phyloP scores from a whole-genome alignment of 2,888 invertebrate genomes.

The Malachius bipustulatus region DNA sequence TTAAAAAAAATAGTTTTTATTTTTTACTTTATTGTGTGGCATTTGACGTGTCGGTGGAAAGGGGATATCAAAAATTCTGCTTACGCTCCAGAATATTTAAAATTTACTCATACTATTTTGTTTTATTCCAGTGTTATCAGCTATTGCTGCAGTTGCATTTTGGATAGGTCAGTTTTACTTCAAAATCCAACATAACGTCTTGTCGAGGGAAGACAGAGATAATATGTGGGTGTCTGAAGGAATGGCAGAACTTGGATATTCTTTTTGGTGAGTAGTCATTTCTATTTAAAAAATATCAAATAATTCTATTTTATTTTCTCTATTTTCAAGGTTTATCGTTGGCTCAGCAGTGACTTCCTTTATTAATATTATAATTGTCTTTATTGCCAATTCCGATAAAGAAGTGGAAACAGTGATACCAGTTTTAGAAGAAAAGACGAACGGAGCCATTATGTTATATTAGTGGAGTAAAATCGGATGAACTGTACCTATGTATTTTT shows the following conservation, averaged over 20 bases:
- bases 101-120: too few relatives aligned
- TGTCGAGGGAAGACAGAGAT: constrained; percentile 65
- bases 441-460: constrained; percentile 77
- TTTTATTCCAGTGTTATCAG: constrained; percentile 56
- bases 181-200: constrained; percentile 69
- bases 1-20: constrained; percentile 8
- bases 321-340: constrained; percentile 54
- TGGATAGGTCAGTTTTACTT: constrained; percentile 79
- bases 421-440: constrained; percentile 64
- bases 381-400: constrained; percentile 59
- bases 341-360: constrained; percentile 57
- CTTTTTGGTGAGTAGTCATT: constrained; percentile 59
- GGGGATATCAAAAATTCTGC: too few relatives aligned
- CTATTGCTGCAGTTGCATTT: constrained; percentile 61
- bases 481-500: too few relatives aligned
- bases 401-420: constrained; percentile 54
- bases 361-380: constrained; percentile 60
- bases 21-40: constrained; percentile 2
- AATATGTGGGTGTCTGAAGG: constrained; percentile 76
- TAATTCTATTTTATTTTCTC: constrained; percentile 6
- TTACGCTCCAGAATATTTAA: too few relatives aligned
- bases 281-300: too few relatives aligned
- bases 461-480: too few relatives aligned
- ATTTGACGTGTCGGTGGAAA: too few relatives aligned
- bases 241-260: constrained; percentile 70